phyloP scores from a whole-genome alignment of 2,888 invertebrate genomes.

The Luffia ferchaultella region DNA sequence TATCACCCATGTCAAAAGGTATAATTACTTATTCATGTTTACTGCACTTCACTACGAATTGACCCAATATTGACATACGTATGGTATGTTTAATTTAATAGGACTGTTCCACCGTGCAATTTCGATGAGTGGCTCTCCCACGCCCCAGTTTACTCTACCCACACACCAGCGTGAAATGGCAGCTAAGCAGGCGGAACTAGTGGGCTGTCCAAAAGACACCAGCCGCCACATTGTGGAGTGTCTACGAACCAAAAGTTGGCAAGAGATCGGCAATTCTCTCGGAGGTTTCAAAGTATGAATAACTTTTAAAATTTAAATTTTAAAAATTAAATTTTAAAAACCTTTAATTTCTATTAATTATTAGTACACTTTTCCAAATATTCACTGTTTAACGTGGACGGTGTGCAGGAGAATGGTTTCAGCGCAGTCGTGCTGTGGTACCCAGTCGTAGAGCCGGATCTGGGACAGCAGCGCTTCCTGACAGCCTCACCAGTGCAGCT shows the following conservation, averaged over 20 bases:
- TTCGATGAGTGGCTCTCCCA: conserved; percentile 71
- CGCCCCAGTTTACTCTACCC: conserved; percentile 60
- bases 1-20: neutral
- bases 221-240: conserved; percentile 65
- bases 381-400: no score
- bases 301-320: no score
- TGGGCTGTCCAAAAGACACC: conserved; percentile 65
- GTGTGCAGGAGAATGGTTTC: conserved; percentile 62
- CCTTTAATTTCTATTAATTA: no score
- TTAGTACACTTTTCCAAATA: no score
- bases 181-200: conserved; percentile 66
- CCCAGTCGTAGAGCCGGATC: conserved; percentile 72
- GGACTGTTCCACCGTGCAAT: conserved; percentile 76
- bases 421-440: conserved; percentile 66
- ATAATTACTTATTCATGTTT: no score
- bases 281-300: no score
- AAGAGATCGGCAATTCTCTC: no score
- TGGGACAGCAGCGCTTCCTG: conserved; percentile 74
- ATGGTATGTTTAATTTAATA: no score
- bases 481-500: conserved; percentile 65
- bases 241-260: conserved; percentile 52
- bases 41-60: no score
- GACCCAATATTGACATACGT: no score
- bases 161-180: conserved; percentile 65
- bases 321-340: no score